Evolutionary conservation across 2,113 vertebrate genomes (phyloP).

Genomic region (Zapornia atra): DNA sequence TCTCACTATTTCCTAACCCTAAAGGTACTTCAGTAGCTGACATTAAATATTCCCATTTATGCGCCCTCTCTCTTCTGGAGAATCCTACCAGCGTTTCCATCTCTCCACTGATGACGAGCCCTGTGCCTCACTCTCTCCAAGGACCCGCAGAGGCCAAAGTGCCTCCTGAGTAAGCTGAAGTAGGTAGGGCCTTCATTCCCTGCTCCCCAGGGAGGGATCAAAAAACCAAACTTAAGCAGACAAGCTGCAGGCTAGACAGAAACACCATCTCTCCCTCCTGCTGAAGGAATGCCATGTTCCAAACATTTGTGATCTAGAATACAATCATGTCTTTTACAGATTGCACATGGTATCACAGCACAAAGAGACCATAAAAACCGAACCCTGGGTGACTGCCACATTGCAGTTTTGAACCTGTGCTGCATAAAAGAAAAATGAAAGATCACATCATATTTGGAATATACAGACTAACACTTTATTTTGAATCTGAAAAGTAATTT

Average conservation of each 20-base stretch:
- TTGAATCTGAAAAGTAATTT: not conserved
- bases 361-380: not conserved
- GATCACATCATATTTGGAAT: not conserved
- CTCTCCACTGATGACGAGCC: not conserved
- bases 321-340: not conserved
- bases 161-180: not conserved
- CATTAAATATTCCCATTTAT: not conserved
- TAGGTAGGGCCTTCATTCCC: not conserved
- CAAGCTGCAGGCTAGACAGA: not conserved
- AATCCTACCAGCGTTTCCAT: not conserved
- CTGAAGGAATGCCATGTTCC: not conserved
- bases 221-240: not conserved
- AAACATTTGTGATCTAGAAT: not conserved
- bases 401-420: not conserved
- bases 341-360: not conserved
- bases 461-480: not conserved
- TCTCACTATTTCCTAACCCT: not conserved
- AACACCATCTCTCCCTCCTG: not conserved
- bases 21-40: not conserved
- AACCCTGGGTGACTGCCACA: not conserved
- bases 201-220: not conserved
- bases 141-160: not conserved
- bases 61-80: accelerated
- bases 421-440: not conserved
- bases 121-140: not conserved